Evolutionary conservation across 2,113 vertebrate species (phyloP), one percentile per base, ranked within the genome.

Genomic region (Sinocyclocheilus grahami): DNA sequence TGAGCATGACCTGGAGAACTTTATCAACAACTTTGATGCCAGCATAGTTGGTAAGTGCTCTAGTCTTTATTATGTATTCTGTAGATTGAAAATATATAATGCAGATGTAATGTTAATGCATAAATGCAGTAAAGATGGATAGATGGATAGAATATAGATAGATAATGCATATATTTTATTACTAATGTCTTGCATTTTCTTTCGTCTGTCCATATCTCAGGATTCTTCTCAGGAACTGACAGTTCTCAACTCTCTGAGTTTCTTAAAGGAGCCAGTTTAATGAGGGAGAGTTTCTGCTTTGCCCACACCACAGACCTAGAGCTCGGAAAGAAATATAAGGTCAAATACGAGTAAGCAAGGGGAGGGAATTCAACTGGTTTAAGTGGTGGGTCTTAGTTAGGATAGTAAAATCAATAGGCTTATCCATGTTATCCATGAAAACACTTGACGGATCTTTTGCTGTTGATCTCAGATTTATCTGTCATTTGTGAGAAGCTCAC

Each of bases 201-300:
- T 58, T 10, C 72, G 13, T 65, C n/a, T 37, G 30, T 27, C 30
- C 10, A 8, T 77, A 53, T 16, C 55, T 13, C 89, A 95, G 95
- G 95, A 33, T 90, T 95, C 83, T 94, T 95, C 74, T 88, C 94
- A 58, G 91, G 90, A 55, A 1, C 18, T 2, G 91, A 90, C 27
- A 89, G 90, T 24, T 24, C 90, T 62, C 82, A 39, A 77, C 86
- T 93, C 62, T 18, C 87, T 10, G 93, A 94, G 91, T 95, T 94
- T 33, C 87, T 94, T 12, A 92, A 90, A 65, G 94, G 92, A 5
- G 94, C 94, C 0, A 89, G 39, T 78, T 82, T 93, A 39, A 86
- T 95, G 48, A 91, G 95, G 58, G 93, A 93, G 16, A 92, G 92
- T 89, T 95, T 95, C 86, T 87, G 94, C 27, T 95, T 95, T 0